Conservation (phyloP, 2,113 vertebrate genomes). For the Amblyopsis rosae region DNA sequence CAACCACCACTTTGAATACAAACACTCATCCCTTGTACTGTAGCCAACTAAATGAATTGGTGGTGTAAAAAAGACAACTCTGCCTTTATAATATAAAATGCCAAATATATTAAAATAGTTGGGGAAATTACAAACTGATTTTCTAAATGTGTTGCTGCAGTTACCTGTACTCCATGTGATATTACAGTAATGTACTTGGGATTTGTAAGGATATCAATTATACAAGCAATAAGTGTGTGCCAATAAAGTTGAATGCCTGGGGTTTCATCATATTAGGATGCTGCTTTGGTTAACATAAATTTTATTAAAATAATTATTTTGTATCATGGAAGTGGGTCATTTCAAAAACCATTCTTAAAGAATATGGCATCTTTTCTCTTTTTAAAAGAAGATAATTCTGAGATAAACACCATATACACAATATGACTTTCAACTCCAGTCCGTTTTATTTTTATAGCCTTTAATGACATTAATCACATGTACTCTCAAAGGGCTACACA, state of each 20-base stretch:
- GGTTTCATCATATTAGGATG: constrained; percentile 3
- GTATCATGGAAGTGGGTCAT: background rate
- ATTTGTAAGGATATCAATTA: constrained; percentile 13
- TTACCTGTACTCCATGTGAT: constrained; percentile 26
- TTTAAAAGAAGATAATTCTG: background rate
- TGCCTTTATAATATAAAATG: constrained; percentile 30
- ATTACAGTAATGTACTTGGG: constrained; percentile 25
- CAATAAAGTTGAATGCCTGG: constrained; percentile 24
- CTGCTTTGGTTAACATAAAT: constrained; percentile 17
- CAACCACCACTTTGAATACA: constrained; percentile 42
- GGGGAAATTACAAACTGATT: constrained; percentile 23
- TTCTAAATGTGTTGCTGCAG: constrained; percentile 16
- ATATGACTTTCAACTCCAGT: background rate
- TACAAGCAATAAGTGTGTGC: constrained; percentile 21
- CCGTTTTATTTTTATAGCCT: too few relatives aligned
- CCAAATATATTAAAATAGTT: constrained; percentile 36
- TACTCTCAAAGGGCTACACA: too few relatives aligned
- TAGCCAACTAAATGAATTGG: constrained; percentile 23
- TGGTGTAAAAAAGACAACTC: constrained; percentile 10
- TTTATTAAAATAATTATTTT: background rate
- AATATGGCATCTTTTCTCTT: background rate
- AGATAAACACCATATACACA: background rate
- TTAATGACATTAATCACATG: too few relatives aligned
- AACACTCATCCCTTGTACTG: constrained; percentile 41
- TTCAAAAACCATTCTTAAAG: background rate